Conservation (phyloP, 1,140 invertebrate genomes). For the Conopomorpha cramerella region DNA sequence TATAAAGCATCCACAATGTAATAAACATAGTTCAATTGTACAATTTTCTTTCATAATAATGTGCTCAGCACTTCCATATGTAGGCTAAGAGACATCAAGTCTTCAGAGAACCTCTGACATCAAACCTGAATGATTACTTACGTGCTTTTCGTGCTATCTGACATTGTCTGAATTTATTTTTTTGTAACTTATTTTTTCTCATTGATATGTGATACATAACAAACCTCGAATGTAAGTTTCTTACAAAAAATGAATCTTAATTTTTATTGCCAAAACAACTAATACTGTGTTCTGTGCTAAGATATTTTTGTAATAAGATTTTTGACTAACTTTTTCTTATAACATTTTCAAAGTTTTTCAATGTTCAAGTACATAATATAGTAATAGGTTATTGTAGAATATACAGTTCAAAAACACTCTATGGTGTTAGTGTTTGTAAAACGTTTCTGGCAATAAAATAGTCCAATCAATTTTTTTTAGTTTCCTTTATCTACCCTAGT, state of each 20-base stretch:
- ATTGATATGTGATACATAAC: conserved; percentile 43
- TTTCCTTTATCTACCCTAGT: no score
- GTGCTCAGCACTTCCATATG: no score
- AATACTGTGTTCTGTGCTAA: conserved; percentile 31
- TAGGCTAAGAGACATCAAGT: no score
- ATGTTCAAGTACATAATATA: conserved; percentile 38
- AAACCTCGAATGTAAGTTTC: conserved; percentile 46
- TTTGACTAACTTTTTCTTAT: conserved; percentile 36
- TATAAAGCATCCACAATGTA: no score
- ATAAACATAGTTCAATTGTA: no score
- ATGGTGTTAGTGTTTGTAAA: conserved; percentile 50
- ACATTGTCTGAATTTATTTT: conserved; percentile 40
- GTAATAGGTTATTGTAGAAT: conserved; percentile 45
- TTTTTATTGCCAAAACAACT: conserved; percentile 25
- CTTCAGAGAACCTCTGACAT: no score
- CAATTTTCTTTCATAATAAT: no score
- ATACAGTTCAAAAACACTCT: conserved; percentile 40
- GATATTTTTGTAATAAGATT: conserved; percentile 29
- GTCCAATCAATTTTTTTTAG: conserved; percentile 41
- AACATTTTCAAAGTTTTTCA: conserved; percentile 21
- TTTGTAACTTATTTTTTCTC: conserved; percentile 46
- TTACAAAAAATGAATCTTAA: conserved; percentile 39
- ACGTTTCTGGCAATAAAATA: conserved; percentile 59
- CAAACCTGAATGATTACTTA: no score
- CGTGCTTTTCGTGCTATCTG: no score